Conservation (phyloP, 2,888 invertebrate genomes). For the Balanococcus diminutus region DNA sequence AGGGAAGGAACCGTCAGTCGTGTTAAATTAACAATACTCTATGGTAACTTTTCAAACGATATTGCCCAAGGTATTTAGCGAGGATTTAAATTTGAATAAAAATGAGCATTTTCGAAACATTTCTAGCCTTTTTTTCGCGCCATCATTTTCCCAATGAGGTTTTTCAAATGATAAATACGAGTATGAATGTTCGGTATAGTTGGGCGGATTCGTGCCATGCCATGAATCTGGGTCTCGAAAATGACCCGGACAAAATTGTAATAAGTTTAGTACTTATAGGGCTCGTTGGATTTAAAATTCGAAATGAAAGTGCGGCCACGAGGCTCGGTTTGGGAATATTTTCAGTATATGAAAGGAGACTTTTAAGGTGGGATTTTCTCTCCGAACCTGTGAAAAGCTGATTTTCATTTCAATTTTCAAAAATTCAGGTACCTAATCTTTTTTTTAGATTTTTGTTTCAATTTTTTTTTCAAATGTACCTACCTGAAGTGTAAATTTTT, state of each 20-base stretch:
- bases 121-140: background rate
- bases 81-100: slow-evolving; percentile 15
- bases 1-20: background rate
- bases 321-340: no score
- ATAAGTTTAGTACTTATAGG: background rate
- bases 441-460: no score
- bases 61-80: background rate
- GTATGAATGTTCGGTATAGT: no score
- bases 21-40: slow-evolving; percentile 14
- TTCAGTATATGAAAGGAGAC: no score
- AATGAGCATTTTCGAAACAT: background rate
- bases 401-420: no score
- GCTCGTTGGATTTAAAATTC: background rate
- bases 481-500: no score
- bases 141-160: background rate
- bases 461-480: no score
- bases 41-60: slow-evolving; percentile 17
- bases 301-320: no score
- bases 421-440: no score
- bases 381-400: no score
- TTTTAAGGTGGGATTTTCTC: no score
- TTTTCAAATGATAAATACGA: background rate
- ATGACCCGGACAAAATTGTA: background rate
- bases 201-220: background rate
- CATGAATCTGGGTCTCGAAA: background rate